These are phyloP conservation scores for Apostichopus parvimensis DNA, from an alignment of 35 echinoderm and acorn worm genomes.

Conservation along the genomic window DNA sequence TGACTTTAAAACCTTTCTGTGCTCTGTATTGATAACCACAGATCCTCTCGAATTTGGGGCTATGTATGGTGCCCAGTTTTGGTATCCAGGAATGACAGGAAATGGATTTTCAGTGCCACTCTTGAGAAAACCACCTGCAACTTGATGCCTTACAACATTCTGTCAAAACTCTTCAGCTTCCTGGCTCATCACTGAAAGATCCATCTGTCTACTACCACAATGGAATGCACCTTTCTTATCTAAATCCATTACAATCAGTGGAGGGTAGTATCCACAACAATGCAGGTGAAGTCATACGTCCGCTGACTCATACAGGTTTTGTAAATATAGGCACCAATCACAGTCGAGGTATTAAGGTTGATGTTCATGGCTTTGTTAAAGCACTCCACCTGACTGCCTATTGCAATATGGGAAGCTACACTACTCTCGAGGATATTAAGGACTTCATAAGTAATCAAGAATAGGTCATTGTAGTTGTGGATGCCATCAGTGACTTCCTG, in stretches of 20 bases:
- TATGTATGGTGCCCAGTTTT: constrained; percentile 36
- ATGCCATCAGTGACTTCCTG: too few species aligned
- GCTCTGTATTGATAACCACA: background rate
- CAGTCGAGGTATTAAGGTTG: too few species aligned
- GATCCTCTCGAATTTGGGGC: background rate
- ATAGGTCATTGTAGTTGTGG: too few species aligned
- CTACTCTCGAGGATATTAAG: background rate
- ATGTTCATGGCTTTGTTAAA: too few species aligned
- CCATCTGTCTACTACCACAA: background rate
- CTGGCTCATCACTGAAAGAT: background rate
- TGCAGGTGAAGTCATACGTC: constrained; percentile 24
- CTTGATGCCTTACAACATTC: too few species aligned
- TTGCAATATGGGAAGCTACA: background rate
- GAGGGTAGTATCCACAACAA: background rate
- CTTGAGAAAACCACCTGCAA: background rate
- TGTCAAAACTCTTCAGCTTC: background rate
- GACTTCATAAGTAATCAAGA: background rate
- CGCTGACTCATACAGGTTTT: background rate
- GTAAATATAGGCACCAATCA: constrained; percentile 42
- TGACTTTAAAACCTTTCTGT: background rate
- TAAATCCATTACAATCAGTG: too few species aligned
- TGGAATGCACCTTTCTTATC: background rate
- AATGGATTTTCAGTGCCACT: too few species aligned
- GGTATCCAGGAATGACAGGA: too few species aligned
- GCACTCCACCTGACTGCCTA: background rate